Evolutionary conservation across 1,140 invertebrate species (phyloP).

Genomic region (Caenorhabditis latens): DNA sequence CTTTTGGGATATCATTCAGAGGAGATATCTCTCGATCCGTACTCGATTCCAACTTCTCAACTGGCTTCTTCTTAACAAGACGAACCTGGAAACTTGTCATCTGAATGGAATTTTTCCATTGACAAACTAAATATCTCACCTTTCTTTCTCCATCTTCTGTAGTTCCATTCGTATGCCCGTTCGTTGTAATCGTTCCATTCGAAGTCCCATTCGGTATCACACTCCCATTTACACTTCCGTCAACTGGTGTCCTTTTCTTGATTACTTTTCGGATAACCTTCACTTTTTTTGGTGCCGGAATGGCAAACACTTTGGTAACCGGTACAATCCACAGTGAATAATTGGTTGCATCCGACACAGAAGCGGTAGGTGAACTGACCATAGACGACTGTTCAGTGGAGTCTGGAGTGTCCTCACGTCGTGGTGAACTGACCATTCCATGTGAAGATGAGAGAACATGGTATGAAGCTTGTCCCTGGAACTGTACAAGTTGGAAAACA

Average conservation of each 20-base stretch:
- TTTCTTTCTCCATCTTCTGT: constrained; percentile 43
- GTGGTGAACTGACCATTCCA: constrained; percentile 32
- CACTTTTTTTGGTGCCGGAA: constrained; percentile 60
- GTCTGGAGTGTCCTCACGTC: constrained; percentile 60
- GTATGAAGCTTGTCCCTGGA: constrained; percentile 58
- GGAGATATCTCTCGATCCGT: constrained; percentile 34
- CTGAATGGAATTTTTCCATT: constrained; percentile 26
- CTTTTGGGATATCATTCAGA: constrained; percentile 27
- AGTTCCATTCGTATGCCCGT: neutral
- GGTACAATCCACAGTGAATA: constrained; percentile 61
- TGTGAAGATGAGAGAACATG: constrained; percentile 53
- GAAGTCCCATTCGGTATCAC: constrained; percentile 1
- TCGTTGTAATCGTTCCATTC: constrained; percentile 10
- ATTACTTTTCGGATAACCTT: constrained; percentile 58
- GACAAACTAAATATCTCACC: constrained; percentile 2
- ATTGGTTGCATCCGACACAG: constrained; percentile 53
- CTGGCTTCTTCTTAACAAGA: constrained; percentile 47
- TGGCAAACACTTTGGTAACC: constrained; percentile 60
- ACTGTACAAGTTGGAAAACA: neutral
- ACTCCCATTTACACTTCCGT: constrained; percentile 33
- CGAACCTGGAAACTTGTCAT: constrained; percentile 29
- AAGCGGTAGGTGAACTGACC: constrained; percentile 59
- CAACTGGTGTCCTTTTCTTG: constrained; percentile 51
- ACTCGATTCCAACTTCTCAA: constrained; percentile 37
- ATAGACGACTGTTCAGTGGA: constrained; percentile 58